These are phyloP conservation scores for Lanistes nyassanus DNA, from an alignment of 1,140 invertebrate genomes.

Conservation along the genomic window DNA sequence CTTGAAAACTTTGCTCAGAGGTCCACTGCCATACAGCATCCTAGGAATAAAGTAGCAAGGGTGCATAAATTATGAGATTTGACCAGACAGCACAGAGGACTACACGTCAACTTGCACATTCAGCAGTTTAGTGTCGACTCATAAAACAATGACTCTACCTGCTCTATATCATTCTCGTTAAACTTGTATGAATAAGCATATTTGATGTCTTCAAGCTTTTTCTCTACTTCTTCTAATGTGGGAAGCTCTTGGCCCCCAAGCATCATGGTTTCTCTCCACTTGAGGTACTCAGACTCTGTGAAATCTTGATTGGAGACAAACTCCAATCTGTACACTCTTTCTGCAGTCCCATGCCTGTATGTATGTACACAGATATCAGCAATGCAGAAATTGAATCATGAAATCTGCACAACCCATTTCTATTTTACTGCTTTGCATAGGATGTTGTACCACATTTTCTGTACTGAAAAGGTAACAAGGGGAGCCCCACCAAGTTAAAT, in stretches of 20 bases:
- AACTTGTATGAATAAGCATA: constrained; percentile 80
- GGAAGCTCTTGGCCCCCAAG: constrained; percentile 83
- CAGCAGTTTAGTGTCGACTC: no score
- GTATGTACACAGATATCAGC: background rate
- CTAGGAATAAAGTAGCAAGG: no score
- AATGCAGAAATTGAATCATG: background rate
- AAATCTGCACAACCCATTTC: background rate
- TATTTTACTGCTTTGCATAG: no score
- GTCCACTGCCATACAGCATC: no score
- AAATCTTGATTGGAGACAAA: constrained; percentile 99
- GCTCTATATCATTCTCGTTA: constrained; percentile 79
- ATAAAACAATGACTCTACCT: constrained; percentile 65
- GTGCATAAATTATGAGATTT: no score
- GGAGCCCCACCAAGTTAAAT: no score
- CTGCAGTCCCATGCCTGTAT: constrained; percentile 85
- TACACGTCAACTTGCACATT: no score
- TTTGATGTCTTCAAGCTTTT: constrained; percentile 89
- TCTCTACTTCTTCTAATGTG: constrained; percentile 83
- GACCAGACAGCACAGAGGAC: no score
- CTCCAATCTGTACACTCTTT: constrained; percentile 92
- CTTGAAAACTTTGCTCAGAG: no score
- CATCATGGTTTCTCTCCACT: constrained; percentile 89
- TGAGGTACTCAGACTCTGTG: constrained; percentile 89
- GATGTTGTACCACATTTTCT: no score
- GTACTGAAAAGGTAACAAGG: no score